Evolutionary conservation across 2,888 invertebrate species (phyloP), one percentile per base, ranked within the genome.

Genomic region (Spialia ferax): DNA sequence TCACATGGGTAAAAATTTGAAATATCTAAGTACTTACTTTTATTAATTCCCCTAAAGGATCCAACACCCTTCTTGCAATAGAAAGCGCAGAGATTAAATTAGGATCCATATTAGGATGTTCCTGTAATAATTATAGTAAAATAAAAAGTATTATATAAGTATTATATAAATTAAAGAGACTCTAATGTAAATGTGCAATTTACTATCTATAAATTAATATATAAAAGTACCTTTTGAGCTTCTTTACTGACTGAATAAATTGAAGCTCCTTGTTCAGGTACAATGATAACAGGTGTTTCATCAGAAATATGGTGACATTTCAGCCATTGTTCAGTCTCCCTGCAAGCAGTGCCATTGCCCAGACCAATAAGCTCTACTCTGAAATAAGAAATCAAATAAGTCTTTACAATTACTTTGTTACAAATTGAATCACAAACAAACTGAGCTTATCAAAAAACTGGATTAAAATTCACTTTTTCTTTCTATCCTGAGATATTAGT

Each of bases 211-310:
- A n/a, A n/a, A n/a, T n/a, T n/a, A n/a, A n/a, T n/a, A 42, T 42
- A 7, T 18, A 42, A 42, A 7, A 61, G 64, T 81, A 94, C 94
- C 87, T 96, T 96, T 74, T 96, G 95, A 0, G 98, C 99, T 82
- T 97, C 96, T 55, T 96, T 94, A 73, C 98, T 97, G 69, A 98
- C 97, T 11, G 98, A 98, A 86, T 99, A 99, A 77, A 98, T 96
- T 0, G 98, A 99, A 0, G 98, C 98, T 0, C 99, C 99, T 79
- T 96, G 96, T 87, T 99, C 99, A 63, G 96, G 97, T 0, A 99
- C 97, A 74, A 99, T 98, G 56, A 97, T 96, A 75, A 96, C 96
- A 1, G 95, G 95, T 5, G 97, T 94, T 70, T 95, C 89, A 8
- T 95, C 83, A 3, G 85, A 82, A 57, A 95, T 88, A 7, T 78